phyloP scores from a whole-genome alignment of 1,140 invertebrate genomes.

The Protaetia brevitarsis region DNA sequence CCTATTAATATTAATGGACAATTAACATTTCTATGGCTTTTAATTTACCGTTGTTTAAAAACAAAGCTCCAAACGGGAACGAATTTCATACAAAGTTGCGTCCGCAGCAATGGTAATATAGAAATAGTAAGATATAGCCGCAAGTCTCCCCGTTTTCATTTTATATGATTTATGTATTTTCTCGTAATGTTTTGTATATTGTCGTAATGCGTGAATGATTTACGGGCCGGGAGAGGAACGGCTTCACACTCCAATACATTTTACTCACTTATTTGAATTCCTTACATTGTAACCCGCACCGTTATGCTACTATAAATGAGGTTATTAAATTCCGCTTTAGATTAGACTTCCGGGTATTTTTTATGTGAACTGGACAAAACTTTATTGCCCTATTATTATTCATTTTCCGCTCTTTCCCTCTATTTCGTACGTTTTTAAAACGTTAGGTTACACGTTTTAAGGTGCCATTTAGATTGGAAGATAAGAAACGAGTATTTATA shows the following conservation, averaged over 20 bases:
- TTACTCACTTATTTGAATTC: conserved; percentile 17
- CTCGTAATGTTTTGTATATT: conserved; percentile 7
- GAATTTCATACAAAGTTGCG: neutral
- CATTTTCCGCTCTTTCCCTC: neutral
- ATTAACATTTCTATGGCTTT: neutral
- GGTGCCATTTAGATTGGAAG: neutral
- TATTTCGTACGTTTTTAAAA: conserved; percentile 3
- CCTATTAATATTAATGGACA: neutral
- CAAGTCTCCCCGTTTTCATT: conserved; percentile 5
- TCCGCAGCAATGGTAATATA: neutral
- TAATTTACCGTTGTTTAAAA: neutral
- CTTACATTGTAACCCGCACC: neutral
- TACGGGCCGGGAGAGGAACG: neutral
- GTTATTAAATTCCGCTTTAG: conserved; percentile 15
- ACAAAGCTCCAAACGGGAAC: neutral
- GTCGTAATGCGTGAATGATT: conserved; percentile 12
- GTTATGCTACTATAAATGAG: conserved; percentile 12
- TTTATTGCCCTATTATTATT: conserved; percentile 16
- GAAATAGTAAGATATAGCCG: neutral
- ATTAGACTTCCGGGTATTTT: conserved; percentile 18
- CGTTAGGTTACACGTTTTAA: conserved; percentile 2
- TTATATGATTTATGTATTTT: conserved; percentile 5
- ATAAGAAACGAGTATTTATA: too few species aligned
- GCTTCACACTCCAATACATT: conserved; percentile 9
- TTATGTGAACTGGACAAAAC: conserved; percentile 18